Percentiles rank a stretch among this genome's conserved stretches.
Conservation (phyloP, 2,113 vertebrate species). For the Saimiri boliviensis region DNA sequence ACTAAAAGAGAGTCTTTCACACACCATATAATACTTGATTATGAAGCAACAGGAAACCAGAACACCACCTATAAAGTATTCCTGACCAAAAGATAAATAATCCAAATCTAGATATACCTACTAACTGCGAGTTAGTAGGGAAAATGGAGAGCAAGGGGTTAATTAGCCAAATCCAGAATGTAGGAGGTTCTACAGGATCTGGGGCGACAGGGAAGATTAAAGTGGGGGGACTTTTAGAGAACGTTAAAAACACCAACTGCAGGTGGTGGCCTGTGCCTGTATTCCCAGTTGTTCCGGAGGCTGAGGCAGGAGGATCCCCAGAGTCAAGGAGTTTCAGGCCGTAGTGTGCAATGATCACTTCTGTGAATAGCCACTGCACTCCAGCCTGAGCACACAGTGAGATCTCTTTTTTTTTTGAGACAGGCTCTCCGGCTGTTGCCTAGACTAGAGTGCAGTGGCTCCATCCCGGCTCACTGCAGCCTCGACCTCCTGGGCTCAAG, state of each 20-base stretch:
- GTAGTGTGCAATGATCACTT: background rate
- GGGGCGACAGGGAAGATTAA: rapidly evolving
- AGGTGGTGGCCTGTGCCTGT: background rate
- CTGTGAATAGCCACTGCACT: background rate
- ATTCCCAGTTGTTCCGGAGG: background rate
- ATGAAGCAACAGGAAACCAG: background rate
- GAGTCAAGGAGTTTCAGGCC: background rate
- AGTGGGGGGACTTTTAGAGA: background rate
- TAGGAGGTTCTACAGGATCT: background rate
- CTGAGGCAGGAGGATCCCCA: background rate
- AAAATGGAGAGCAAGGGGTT: background rate
- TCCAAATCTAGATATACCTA: background rate
- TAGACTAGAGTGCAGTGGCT: too few relatives aligned
- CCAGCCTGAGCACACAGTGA: background rate
- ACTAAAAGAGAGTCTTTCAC: background rate
- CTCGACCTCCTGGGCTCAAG: too few relatives aligned
- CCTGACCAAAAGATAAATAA: background rate
- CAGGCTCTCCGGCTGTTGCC: too few relatives aligned
- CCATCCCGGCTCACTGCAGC: too few relatives aligned
- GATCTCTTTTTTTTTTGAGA: background rate
- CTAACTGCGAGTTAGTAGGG: background rate
- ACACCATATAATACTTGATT: background rate
- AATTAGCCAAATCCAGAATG: background rate
- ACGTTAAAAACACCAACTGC: background rate
- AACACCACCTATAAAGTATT: background rate